Evolutionary conservation across 2,113 vertebrate species (phyloP).

Genomic region (Polyodon spathula): DNA sequence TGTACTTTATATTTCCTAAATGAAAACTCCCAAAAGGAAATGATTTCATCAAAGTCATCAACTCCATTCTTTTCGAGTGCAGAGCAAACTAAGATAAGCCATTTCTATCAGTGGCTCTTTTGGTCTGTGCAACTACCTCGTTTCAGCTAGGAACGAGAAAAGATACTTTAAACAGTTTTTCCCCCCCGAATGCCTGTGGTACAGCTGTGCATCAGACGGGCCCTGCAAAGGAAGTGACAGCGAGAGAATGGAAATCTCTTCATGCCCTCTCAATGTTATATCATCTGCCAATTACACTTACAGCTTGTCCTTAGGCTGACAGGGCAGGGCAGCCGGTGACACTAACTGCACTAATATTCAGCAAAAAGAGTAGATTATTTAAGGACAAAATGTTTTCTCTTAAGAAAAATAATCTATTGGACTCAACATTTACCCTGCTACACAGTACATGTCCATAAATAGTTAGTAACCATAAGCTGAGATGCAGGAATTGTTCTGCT

Average conservation of each 20-base stretch:
- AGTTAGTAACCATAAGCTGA: too few species aligned
- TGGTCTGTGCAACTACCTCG: neutral
- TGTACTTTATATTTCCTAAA: neutral
- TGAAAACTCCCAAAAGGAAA: neutral
- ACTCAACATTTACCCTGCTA: neutral
- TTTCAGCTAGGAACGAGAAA: neutral
- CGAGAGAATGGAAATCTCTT: conserved; percentile 1
- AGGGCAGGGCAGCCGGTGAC: neutral
- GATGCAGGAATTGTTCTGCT: too few species aligned
- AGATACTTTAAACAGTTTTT: neutral
- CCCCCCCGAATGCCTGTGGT: neutral
- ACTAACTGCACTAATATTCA: neutral
- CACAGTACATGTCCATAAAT: too few species aligned
- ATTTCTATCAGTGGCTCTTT: neutral
- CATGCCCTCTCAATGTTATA: conserved; percentile 1
- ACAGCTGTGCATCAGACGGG: neutral
- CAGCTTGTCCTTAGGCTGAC: neutral
- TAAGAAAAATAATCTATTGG: neutral
- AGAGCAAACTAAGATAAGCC: neutral
- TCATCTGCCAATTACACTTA: conserved; percentile 2
- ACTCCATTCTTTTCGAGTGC: neutral
- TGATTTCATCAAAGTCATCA: neutral
- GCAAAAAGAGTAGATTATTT: neutral
- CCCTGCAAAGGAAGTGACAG: conserved; percentile 1
- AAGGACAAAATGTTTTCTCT: neutral